These are phyloP conservation scores for Microchrysa polita DNA, from an alignment of 2,888 invertebrate species.

Conservation along the genomic window DNA sequence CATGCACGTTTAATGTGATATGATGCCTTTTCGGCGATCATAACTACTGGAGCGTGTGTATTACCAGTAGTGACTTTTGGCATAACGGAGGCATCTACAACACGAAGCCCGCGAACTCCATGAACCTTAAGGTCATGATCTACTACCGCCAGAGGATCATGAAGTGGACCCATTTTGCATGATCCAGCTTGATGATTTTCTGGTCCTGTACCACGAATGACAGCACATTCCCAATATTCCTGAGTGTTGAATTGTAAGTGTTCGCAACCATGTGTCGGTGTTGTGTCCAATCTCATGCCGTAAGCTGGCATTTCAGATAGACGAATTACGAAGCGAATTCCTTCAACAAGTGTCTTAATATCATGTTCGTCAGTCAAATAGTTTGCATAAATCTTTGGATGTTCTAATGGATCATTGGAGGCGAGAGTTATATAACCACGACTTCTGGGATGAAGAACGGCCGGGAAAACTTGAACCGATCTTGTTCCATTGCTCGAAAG, in stretches of 20 bases:
- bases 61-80: constrained; percentile 80
- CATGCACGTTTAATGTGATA: constrained; percentile 62
- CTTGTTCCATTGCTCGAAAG: constrained; percentile 74
- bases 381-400: constrained; percentile 87
- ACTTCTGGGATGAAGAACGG: constrained; percentile 86
- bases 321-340: constrained; percentile 80
- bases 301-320: constrained; percentile 78
- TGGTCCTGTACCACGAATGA: constrained; percentile 76
- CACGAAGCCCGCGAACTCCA: constrained; percentile 74
- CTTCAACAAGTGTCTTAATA: constrained; percentile 80
- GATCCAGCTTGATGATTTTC: constrained; percentile 87
- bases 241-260: constrained; percentile 75
- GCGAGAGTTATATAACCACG: constrained; percentile 79
- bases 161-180: constrained; percentile 81
- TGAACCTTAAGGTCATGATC: constrained; percentile 72
- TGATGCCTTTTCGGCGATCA: constrained; percentile 80
- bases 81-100: constrained; percentile 83
- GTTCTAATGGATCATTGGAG: constrained; percentile 79
- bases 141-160: constrained; percentile 79
- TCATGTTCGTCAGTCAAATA: constrained; percentile 72
- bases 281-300: constrained; percentile 79
- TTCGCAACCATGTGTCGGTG: constrained; percentile 79
- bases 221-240: constrained; percentile 80
- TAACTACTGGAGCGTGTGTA: constrained; percentile 79
- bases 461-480: constrained; percentile 79